phyloP scores from a whole-genome alignment of 2,888 invertebrate species.

The Pandemis corylana region DNA sequence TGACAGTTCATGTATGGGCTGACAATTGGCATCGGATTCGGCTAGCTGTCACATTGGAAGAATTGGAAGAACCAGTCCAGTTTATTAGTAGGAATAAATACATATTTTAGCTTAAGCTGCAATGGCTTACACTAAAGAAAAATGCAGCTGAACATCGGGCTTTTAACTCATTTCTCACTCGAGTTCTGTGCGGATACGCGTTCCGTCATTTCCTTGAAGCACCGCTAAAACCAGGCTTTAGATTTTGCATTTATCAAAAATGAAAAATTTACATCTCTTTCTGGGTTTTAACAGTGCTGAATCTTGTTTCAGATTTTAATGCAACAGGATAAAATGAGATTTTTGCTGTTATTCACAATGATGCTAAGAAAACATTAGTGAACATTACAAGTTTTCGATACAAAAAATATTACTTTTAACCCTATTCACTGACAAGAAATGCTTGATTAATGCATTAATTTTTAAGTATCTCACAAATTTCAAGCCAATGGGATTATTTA shows the following conservation, averaged over 20 bases:
- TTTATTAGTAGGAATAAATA: no score
- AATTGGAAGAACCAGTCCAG: no score
- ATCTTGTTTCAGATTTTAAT: background rate
- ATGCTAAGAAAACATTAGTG: no score
- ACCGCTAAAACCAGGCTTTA: background rate
- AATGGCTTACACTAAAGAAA: conserved; percentile 5
- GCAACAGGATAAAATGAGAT: background rate
- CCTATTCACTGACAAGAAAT: no score
- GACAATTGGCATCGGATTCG: no score
- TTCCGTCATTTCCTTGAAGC: conserved; percentile 20
- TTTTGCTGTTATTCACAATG: background rate
- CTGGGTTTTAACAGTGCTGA: background rate
- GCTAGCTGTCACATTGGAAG: no score
- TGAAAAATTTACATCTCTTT: background rate
- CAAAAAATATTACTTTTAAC: no score
- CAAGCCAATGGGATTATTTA: no score
- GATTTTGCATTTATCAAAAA: conserved; percentile 15
- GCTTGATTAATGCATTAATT: no score
- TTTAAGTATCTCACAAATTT: no score
- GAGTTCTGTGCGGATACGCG: conserved; percentile 17
- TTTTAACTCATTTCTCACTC: conserved; percentile 28
- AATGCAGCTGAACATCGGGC: background rate
- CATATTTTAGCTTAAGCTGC: background rate
- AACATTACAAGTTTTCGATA: no score
- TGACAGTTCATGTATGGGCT: no score